Evolutionary conservation across 2,113 vertebrate genomes (phyloP), one percentile per base, ranked within the genome.

Genomic region (Ibidorhyncha struthersii): DNA sequence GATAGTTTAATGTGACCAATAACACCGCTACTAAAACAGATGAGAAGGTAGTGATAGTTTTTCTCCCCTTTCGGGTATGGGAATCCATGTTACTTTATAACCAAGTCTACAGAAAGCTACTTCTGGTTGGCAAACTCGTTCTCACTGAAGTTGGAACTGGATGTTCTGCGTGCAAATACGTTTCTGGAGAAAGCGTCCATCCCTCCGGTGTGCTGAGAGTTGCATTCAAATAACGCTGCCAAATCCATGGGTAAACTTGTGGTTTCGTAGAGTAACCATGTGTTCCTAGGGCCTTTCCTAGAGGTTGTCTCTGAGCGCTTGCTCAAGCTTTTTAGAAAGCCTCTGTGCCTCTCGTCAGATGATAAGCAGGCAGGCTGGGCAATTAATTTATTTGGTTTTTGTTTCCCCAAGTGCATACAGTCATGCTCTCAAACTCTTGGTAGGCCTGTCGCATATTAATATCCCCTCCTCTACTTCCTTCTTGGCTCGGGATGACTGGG

Each of bases 281-380:
- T 58, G 40, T 65, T 94, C 65, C 20, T 71, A 2, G 65, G 69
- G 65, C 52, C 77, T 65, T 92, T 86, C 65, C 61, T 78, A 49
- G 80, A 79, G 80, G n/a, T 74, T 81, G 21, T 90, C 72, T 81
- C 43, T 49, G 40, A 1, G 1, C 2, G 2, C 27, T 55, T 55
- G 55, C 67, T 86, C 26, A 72, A 38, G 67, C 52, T 83, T 83
- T 95, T 72, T 77, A 71, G 71, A 69, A 63, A 77, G 38, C 66
- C 19, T 76, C 40, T 34, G 43, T 89, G 77, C 90, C 16, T 6
- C 74, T 69, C 8, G 26, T 49, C 76, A n/a, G 47, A 4, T 47
- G 67, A 86, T 59, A 69, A 86, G 76, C 32, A n/a, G 73, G 74
- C 58, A 25, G 53, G 27, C 53, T 22, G 12, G 59, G 9, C 1